phyloP scores from a whole-genome alignment of 2,888 invertebrate genomes.

The Cistogaster globosa region DNA sequence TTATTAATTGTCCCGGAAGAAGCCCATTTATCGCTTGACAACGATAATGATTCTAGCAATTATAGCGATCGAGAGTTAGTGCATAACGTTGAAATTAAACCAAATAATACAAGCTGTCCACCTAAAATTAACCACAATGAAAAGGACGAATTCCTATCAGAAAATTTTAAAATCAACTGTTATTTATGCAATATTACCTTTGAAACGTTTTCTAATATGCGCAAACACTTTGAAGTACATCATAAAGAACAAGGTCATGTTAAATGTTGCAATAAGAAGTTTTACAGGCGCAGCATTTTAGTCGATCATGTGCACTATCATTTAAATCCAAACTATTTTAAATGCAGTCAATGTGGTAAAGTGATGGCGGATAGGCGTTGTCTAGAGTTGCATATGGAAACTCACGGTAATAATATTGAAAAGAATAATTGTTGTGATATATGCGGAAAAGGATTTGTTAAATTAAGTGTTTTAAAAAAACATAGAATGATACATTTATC shows the following conservation, averaged over 20 bases:
- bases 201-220: constrained; percentile 71
- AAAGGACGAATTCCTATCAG: constrained; percentile 77
- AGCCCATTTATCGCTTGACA: too few species aligned
- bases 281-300: constrained; percentile 78
- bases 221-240: constrained; percentile 70
- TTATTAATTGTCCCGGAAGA: background rate
- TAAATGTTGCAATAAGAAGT: constrained; percentile 80
- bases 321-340: constrained; percentile 81
- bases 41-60: constrained; percentile 1
- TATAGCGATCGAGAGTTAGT: constrained; percentile 6
- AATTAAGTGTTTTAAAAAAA: constrained; percentile 75
- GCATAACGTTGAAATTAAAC: background rate
- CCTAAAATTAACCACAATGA: constrained; percentile 73
- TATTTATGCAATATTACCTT: constrained; percentile 76
- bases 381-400: constrained; percentile 77
- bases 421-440: constrained; percentile 78
- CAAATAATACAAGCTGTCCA: constrained; percentile 3
- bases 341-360: constrained; percentile 78
- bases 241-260: constrained; percentile 78
- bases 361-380: constrained; percentile 78
- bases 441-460: constrained; percentile 79
- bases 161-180: constrained; percentile 79
- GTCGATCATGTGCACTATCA: constrained; percentile 81
- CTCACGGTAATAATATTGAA: constrained; percentile 76
- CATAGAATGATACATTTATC: constrained; percentile 80